Percentiles rank a stretch among this genome's conserved stretches.
These are phyloP conservation scores for Agriopis leucophaearia DNA, from an alignment of 2,888 invertebrate species.

Conservation along the genomic window DNA sequence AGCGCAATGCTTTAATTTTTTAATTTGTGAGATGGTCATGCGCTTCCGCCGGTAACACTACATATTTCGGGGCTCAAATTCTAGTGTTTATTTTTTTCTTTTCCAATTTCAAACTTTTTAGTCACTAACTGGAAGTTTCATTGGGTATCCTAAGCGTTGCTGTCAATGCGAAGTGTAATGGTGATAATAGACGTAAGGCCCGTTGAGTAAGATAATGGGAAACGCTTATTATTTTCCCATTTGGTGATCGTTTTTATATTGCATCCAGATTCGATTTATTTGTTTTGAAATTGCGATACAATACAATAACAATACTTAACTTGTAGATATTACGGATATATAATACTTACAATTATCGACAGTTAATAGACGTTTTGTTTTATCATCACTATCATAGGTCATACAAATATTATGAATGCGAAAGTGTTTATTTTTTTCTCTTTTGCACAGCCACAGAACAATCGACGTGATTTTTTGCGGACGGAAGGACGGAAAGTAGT, in stretches of 20 bases:
- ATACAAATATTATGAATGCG: no score
- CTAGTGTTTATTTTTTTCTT: neutral
- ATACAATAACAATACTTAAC: constrained; percentile 37
- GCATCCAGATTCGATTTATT: constrained; percentile 51
- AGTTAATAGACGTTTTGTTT: no score
- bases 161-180: constrained; percentile 56
- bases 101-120: constrained; percentile 2
- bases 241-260: constrained; percentile 56
- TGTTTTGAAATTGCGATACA: constrained; percentile 50
- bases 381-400: no score
- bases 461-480: no score
- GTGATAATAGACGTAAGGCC: constrained; percentile 58
- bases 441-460: no score
- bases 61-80: constrained; percentile 25
- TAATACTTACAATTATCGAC: neutral
- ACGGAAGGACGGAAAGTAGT: no score
- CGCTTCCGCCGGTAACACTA: constrained; percentile 63
- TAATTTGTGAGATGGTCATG: constrained; percentile 75
- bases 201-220: constrained; percentile 57
- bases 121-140: constrained; percentile 18
- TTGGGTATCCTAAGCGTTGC: constrained; percentile 38
- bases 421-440: no score
- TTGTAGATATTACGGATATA: constrained; percentile 3
- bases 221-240: constrained; percentile 57
- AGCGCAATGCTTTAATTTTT: constrained; percentile 81